A percentile compares a stretch with the other conserved stretches of the same genome.
Conservation (phyloP, 2,888 invertebrate species). For the Drosophila paracracens region DNA sequence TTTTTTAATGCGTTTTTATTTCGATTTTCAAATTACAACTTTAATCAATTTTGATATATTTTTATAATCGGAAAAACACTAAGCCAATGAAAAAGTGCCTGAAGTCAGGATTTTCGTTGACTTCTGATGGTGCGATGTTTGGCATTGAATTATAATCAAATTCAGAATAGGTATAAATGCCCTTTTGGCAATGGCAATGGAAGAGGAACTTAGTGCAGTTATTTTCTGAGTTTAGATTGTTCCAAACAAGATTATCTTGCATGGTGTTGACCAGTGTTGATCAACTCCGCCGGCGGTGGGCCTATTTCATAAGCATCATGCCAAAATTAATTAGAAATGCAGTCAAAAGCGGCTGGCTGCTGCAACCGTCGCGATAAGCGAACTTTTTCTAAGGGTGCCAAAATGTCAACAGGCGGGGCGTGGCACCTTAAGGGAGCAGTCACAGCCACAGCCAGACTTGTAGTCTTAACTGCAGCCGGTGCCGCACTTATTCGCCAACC, state of each 20-base stretch:
- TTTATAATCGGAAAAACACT: background rate
- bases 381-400: slow-evolving; percentile 25
- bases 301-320: slow-evolving; percentile 35
- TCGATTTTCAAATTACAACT: slow-evolving; percentile 10
- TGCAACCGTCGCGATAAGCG: slow-evolving; percentile 42
- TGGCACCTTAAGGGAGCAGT: slow-evolving; percentile 13
- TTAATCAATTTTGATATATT: slow-evolving; percentile 15
- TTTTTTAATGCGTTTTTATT: slow-evolving; percentile 21
- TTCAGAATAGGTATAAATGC: background rate
- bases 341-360: slow-evolving; percentile 23
- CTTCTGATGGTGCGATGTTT: background rate
- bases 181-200: background rate
- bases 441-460: slow-evolving; percentile 38
- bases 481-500: slow-evolving; percentile 70
- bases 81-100: background rate
- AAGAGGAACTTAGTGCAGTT: background rate
- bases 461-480: background rate
- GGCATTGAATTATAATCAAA: background rate
- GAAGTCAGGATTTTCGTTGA: background rate
- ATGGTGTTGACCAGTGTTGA: slow-evolving; percentile 18
- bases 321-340: slow-evolving; percentile 60
- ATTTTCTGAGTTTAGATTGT: background rate
- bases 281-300: slow-evolving; percentile 24
- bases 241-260: background rate
- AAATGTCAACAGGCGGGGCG: slow-evolving; percentile 53